Conservation (phyloP, 2,797 vertebrate genomes). For the Sciurus vulgaris region DNA sequence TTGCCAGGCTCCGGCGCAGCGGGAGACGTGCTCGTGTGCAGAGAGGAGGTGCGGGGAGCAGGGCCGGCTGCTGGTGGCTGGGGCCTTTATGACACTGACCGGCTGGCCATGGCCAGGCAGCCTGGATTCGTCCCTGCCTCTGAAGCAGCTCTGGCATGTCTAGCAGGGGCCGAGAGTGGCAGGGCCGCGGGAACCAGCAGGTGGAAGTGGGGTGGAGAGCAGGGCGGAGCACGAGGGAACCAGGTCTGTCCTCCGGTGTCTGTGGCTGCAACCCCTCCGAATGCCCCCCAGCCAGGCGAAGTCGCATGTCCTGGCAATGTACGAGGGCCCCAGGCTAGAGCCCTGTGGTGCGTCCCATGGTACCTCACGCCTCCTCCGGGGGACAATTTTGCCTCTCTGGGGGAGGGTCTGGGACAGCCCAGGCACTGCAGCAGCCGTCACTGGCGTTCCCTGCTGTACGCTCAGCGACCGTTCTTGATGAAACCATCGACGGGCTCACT, state of each 20-base stretch:
- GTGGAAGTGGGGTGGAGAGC: accelerated
- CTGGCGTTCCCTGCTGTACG: background rate
- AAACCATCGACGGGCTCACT: accelerated
- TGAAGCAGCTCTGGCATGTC: too few relatives aligned
- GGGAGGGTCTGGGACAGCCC: background rate
- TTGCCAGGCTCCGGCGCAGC: accelerated
- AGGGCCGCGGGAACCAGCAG: background rate
- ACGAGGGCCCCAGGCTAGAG: accelerated
- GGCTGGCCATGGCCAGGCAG: background rate
- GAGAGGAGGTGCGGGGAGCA: background rate
- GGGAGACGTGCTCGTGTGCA: accelerated
- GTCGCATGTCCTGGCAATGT: background rate
- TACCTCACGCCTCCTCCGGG: background rate
- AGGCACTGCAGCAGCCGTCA: background rate
- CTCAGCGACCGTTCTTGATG: background rate
- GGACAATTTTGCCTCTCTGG: accelerated
- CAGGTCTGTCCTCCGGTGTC: background rate
- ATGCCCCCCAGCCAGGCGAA: background rate
- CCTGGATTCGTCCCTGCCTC: background rate
- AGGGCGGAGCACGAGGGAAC: accelerated
- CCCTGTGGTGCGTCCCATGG: accelerated
- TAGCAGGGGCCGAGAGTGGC: accelerated
- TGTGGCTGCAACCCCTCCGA: background rate
- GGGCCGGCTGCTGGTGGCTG: background rate
- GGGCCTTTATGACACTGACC: conserved; percentile 18